Evolutionary conservation across 2,888 invertebrate species (phyloP).

Genomic region (Uloborus plumipes): DNA sequence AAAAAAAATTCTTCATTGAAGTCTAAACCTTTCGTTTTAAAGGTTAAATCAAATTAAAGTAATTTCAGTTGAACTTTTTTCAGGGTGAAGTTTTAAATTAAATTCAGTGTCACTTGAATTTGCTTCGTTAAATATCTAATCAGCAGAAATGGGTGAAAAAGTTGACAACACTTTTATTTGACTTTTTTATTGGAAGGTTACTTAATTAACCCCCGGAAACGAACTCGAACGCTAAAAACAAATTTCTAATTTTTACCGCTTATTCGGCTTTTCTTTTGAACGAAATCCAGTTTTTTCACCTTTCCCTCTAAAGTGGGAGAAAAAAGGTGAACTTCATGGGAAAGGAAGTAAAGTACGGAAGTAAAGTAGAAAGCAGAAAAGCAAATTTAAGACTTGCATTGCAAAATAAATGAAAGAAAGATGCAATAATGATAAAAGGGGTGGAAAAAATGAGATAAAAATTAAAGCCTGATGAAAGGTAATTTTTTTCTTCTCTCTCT

Average conservation of each 20-base stretch:
- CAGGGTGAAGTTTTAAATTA: too few relatives aligned
- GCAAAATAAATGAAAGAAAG: slow-evolving; percentile 32
- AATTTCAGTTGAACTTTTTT: too few relatives aligned
- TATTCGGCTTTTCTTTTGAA: too few relatives aligned
- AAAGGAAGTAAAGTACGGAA: slow-evolving; percentile 45
- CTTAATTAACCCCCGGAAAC: slow-evolving; percentile 45
- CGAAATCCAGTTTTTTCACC: background rate
- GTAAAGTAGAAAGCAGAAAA: slow-evolving; percentile 1
- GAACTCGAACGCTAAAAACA: slow-evolving; percentile 14
- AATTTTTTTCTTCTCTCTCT: background rate
- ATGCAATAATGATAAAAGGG: slow-evolving; percentile 33
- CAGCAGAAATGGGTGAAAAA: too few relatives aligned
- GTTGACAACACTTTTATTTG: too few relatives aligned
- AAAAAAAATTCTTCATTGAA: too few relatives aligned
- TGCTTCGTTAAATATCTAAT: too few relatives aligned
- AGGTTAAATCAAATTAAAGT: too few relatives aligned
- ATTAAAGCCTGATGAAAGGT: too few relatives aligned
- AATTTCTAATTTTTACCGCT: slow-evolving; percentile 24
- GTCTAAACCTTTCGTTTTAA: too few relatives aligned
- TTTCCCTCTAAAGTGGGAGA: slow-evolving; percentile 9
- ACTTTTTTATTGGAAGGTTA: background rate
- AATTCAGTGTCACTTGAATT: too few relatives aligned
- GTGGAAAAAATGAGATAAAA: background rate
- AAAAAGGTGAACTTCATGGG: slow-evolving; percentile 24
- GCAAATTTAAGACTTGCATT: slow-evolving; percentile 29